Base-by-base conservation (phyloP, 2,113 vertebrate genomes). In the Chloebia gouldiae region DNA sequence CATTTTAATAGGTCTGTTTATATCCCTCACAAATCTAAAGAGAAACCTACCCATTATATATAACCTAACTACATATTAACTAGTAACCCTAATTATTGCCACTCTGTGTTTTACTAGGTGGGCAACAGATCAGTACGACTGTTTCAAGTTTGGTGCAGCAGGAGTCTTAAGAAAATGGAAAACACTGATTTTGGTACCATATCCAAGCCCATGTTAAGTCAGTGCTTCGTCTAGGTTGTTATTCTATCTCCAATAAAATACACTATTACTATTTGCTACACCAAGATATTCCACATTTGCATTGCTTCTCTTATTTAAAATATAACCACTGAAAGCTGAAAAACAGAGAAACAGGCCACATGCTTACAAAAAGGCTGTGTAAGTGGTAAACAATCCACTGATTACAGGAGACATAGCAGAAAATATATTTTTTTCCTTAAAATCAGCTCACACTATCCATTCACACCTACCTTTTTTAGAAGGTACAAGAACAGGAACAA, bases 401-500 rank as follows among this genome's bases (percentile, higher is more conserved):
- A 66, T 28, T 37, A 27, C 5, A 88, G 47, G 2, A 85, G 9
- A 45, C 47, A 64, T 6, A 56, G 47, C 2, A 81, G 11, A 82
- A 78, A 61, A 50, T 7, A 35, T 7, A 2, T 35, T 37, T 81
- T 81, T 81, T 79, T 80, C 20, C 77, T 77, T 65, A 81, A 66
- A 89, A 81, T 66, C 15, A 84, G 25, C 40, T 57, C 15, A 35
- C 9, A 3, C 30, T 44, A 59, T 19, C 30, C 24, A 49, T 39
- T 81, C 16, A 22, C 12, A 86, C 96, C 24, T 78, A 97, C 99
- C 99, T 99, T 99, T 99, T 87, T 98, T 98, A 45, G 99, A 99
- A 28, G 98, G 96, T 44, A 99, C 98, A 61, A 81, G 73, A 84
- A 99, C 98, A 4, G 99, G 98, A 37, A 99, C 98, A 35, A 99